Conservation (phyloP, 2,888 invertebrate species). For the Deilephila elpenor region DNA sequence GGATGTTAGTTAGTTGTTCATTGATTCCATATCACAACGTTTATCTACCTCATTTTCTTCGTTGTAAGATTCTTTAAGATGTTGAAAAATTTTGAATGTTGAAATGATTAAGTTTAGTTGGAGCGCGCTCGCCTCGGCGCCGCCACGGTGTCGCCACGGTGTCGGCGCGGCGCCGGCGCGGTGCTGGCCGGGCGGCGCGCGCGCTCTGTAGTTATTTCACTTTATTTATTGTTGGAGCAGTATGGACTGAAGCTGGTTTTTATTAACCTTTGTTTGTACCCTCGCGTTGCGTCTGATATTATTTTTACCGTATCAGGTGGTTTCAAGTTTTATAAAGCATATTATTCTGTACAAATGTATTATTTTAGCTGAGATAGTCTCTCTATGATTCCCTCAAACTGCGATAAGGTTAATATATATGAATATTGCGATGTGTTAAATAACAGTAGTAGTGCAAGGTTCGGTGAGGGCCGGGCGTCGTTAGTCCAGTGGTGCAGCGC, state of each 20-base stretch:
- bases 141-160: background rate
- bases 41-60: conserved; percentile 83
- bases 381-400: conserved; percentile 17
- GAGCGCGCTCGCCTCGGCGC: background rate
- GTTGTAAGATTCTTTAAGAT: conserved; percentile 77
- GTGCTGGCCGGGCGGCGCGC: background rate
- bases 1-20: conserved; percentile 40
- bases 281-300: conserved; percentile 27
- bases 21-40: conserved; percentile 80
- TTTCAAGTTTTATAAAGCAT: background rate
- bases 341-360: background rate
- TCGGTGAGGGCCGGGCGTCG: background rate
- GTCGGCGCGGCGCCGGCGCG: background rate
- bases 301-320: conserved; percentile 9
- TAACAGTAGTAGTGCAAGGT: background rate
- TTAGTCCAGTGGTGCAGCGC: background rate
- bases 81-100: conserved; percentile 61
- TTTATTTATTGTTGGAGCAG: conserved; percentile 47
- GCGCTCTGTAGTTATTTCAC: conserved; percentile 33
- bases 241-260: conserved; percentile 48
- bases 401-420: background rate
- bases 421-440: background rate
- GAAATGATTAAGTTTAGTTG: conserved; percentile 15
- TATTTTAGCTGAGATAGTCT: background rate
- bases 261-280: conserved; percentile 42